phyloP scores from a whole-genome alignment of 2,888 invertebrate genomes.

The Sphaeridia pumilis region DNA sequence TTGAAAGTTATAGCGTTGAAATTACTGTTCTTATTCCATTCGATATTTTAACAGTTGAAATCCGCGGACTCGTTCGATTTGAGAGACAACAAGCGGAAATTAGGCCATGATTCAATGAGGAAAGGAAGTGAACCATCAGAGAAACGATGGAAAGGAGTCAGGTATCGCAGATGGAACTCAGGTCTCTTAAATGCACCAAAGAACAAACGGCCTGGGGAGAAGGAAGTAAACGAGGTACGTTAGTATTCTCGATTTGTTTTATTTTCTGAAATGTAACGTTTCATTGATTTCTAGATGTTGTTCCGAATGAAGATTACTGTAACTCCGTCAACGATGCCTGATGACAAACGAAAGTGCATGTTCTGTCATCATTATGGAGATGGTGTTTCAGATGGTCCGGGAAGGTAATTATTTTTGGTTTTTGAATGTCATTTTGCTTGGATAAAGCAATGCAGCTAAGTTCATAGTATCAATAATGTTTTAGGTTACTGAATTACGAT shows the following conservation, averaged over 20 bases:
- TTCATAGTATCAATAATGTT: neutral
- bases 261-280: no score
- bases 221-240: slow-evolving; percentile 61
- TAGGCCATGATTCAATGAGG: no score
- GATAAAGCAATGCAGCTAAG: neutral
- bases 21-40: no score
- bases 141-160: slow-evolving; percentile 53
- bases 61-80: no score
- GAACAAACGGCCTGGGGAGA: slow-evolving; percentile 63
- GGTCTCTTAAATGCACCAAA: slow-evolving; percentile 45
- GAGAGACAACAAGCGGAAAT: no score
- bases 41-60: no score
- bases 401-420: slow-evolving; percentile 45
- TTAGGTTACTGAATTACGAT: slow-evolving; percentile 80
- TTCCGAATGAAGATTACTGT: slow-evolving; percentile 67
- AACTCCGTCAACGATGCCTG: slow-evolving; percentile 56
- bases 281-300: no score
- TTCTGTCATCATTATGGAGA: slow-evolving; percentile 82
- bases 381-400: slow-evolving; percentile 80
- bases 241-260: no score
- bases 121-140: slow-evolving; percentile 35
- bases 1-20: no score
- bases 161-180: slow-evolving; percentile 62
- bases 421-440: neutral
- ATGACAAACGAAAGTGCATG: slow-evolving; percentile 74